Conservation (phyloP, 2,797 vertebrate genomes). For the Thalassophryne amazonica region DNA sequence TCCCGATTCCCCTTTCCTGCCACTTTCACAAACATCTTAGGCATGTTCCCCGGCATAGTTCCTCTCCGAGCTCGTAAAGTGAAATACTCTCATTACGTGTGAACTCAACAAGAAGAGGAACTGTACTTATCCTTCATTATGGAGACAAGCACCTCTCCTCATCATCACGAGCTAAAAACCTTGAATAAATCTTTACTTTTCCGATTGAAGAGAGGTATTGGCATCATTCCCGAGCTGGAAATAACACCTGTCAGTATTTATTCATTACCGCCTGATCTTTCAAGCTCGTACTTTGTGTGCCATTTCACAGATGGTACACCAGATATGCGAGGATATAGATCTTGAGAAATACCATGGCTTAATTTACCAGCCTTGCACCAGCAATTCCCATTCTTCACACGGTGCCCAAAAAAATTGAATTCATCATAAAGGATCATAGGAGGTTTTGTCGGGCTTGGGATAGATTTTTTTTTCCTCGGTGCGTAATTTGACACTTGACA, state of each 20-base stretch:
- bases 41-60: constrained; percentile 10
- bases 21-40: constrained; percentile 32
- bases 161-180: neutral
- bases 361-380: constrained; percentile 26
- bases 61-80: constrained; percentile 12
- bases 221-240: neutral
- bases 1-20: neutral
- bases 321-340: constrained; percentile 35
- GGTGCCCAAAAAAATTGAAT: constrained; percentile 34
- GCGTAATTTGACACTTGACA: constrained; percentile 70
- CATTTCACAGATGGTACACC: constrained; percentile 18
- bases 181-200: neutral
- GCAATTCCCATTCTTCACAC: constrained; percentile 45
- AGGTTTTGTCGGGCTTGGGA: constrained; percentile 18
- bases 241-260: constrained; percentile 22
- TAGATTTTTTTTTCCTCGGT: constrained; percentile 20
- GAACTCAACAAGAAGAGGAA: constrained; percentile 23
- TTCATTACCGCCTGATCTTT: constrained; percentile 25
- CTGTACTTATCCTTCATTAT: neutral
- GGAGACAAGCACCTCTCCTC: constrained; percentile 1
- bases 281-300: constrained; percentile 24
- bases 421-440: constrained; percentile 34
- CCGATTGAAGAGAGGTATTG: constrained; percentile 10
- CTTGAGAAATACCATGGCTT: constrained; percentile 42
- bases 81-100: constrained; percentile 24